Conservation (phyloP, 2,797 vertebrate genomes). For the Rhodeus uyekii region DNA sequence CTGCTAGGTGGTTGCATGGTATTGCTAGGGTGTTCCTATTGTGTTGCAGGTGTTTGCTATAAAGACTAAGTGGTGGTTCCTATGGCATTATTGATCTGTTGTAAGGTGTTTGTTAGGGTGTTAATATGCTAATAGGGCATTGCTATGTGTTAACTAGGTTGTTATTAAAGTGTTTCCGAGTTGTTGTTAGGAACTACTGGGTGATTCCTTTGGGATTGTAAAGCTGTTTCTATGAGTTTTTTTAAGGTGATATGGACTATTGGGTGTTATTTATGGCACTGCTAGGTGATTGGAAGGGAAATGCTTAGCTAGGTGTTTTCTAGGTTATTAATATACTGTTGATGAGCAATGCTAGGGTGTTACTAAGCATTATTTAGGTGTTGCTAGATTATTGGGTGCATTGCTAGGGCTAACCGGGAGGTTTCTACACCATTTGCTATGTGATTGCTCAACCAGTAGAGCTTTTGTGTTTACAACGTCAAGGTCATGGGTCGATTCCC, state of each 20-base stretch:
- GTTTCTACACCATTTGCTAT: background rate
- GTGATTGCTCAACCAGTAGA: too few relatives aligned
- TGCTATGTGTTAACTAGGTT: background rate
- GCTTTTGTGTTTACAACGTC: too few relatives aligned
- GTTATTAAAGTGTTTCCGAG: background rate
- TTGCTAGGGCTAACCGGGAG: background rate
- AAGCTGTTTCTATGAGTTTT: background rate
- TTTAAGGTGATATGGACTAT: background rate
- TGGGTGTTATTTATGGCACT: background rate
- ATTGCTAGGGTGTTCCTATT: background rate
- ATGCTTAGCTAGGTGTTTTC: background rate
- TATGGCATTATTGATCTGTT: background rate
- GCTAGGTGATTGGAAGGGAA: background rate
- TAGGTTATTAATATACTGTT: background rate
- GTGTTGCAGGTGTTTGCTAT: background rate
- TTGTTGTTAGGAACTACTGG: too few relatives aligned
- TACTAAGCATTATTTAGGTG: background rate
- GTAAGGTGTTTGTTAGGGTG: background rate
- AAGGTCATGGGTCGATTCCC: too few relatives aligned
- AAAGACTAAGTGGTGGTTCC: background rate
- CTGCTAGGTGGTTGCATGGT: background rate
- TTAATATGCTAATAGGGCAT: background rate
- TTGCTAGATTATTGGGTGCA: background rate
- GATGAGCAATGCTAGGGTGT: background rate
- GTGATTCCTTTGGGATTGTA: too few relatives aligned